phyloP scores from a whole-genome alignment of 2,888 invertebrate species.

The Aricia artaxerxes region DNA sequence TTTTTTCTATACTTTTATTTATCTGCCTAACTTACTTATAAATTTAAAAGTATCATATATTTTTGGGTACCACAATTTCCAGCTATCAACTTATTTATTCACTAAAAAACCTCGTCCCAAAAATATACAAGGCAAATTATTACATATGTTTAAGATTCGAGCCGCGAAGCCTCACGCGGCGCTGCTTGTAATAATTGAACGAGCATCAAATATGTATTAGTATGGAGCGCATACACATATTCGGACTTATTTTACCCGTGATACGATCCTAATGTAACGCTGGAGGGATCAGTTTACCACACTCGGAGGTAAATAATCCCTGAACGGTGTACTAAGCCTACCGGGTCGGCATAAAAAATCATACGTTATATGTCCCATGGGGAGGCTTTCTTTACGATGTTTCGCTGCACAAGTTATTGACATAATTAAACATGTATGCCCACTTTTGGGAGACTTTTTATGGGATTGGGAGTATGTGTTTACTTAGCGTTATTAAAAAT shows the following conservation, averaged over 20 bases:
- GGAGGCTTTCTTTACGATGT: constrained; percentile 14
- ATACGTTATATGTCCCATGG: constrained; percentile 8
- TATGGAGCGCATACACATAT: background rate
- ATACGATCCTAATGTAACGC: background rate
- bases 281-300: background rate
- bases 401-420: constrained; percentile 18
- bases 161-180: background rate
- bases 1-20: too few relatives aligned
- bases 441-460: constrained; percentile 7
- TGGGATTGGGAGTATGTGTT: background rate
- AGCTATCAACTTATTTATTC: background rate
- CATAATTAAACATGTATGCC: constrained; percentile 23
- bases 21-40: too few relatives aligned
- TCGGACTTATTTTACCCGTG: background rate
- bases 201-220: background rate
- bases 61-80: background rate
- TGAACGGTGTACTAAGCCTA: background rate
- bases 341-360: background rate
- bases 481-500: constrained; percentile 1
- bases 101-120: background rate
- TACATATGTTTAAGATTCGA: constrained; percentile 1
- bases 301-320: background rate
- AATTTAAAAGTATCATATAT: too few relatives aligned
- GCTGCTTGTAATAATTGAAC: constrained; percentile 13
- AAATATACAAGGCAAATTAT: background rate